A percentile compares a stretch with the other conserved stretches of the same genome.
phyloP scores from a whole-genome alignment of 2,888 invertebrate genomes.

The Erebia ligea region DNA sequence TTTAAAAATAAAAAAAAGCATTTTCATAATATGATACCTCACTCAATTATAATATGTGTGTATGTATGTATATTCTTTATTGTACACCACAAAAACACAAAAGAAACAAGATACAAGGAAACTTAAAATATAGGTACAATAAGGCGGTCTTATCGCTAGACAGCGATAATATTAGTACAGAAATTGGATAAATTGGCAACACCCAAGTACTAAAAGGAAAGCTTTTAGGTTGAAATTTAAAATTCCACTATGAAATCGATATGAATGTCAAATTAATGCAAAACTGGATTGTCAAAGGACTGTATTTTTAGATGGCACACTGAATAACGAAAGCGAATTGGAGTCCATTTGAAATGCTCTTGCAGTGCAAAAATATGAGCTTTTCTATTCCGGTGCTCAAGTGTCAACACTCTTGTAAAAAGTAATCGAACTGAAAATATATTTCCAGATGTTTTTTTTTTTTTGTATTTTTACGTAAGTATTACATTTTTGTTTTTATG shows the following conservation, averaged over 20 bases:
- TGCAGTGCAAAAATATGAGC: conserved; percentile 38
- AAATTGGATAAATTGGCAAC: no score
- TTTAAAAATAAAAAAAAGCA: no score
- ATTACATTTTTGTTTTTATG: no score
- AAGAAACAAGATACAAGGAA: no score
- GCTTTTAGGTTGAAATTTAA: conserved; percentile 4
- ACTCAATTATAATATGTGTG: no score
- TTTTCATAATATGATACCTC: no score
- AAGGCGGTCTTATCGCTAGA: no score
- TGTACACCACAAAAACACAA: no score
- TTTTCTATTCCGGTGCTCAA: conserved; percentile 18
- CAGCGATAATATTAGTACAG: no score
- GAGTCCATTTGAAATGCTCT: conserved; percentile 34
- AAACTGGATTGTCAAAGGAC: conserved; percentile 32
- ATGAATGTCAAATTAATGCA: conserved; percentile 27
- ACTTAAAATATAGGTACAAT: no score
- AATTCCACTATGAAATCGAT: conserved; percentile 16
- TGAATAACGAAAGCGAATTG: conserved; percentile 39
- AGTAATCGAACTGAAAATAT: conserved; percentile 34
- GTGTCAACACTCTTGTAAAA: conserved; percentile 33
- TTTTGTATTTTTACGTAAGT: background rate
- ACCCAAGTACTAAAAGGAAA: background rate
- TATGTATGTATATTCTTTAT: no score
- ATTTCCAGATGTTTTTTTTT: background rate
- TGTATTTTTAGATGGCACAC: conserved; percentile 38